Evolutionary conservation across 2,113 vertebrate species (phyloP).

Genomic region (Atractosteus spatula): DNA sequence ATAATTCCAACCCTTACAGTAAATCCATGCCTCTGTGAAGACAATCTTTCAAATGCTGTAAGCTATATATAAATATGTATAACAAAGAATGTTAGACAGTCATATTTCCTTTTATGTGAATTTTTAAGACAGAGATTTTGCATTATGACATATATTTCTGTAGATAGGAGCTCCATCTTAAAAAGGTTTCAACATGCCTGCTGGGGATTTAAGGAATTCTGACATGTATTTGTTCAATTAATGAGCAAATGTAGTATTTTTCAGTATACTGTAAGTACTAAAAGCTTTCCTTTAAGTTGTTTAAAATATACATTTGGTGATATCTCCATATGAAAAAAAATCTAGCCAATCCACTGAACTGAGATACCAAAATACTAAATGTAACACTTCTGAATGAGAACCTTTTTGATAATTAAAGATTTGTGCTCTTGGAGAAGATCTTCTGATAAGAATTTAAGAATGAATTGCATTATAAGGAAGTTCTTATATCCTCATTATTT

Average conservation of each 20-base stretch:
- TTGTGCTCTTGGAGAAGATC: no score
- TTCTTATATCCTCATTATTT: no score
- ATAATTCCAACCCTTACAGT: background rate
- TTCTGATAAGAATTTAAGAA: no score
- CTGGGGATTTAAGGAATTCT: background rate
- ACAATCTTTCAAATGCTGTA: background rate
- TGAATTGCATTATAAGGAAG: no score
- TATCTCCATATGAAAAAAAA: background rate
- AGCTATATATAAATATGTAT: background rate
- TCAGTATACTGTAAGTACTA: background rate
- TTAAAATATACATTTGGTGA: background rate
- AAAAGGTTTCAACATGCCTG: background rate
- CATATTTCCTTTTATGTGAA: conserved; percentile 7
- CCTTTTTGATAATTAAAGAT: no score
- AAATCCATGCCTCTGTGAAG: background rate
- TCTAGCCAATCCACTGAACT: no score
- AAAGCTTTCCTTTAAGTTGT: background rate
- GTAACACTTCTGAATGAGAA: no score
- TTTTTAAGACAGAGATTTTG: conserved; percentile 6
- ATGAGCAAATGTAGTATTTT: background rate
- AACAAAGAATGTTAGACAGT: background rate
- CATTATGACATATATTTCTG: conserved; percentile 1
- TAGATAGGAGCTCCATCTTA: background rate
- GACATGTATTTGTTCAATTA: conserved; percentile 17
- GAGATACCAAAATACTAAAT: no score